Percentiles rank a stretch among this genome's conserved stretches.
Conservation (phyloP, 2,113 vertebrate genomes). For the Rhombomys opimus region DNA sequence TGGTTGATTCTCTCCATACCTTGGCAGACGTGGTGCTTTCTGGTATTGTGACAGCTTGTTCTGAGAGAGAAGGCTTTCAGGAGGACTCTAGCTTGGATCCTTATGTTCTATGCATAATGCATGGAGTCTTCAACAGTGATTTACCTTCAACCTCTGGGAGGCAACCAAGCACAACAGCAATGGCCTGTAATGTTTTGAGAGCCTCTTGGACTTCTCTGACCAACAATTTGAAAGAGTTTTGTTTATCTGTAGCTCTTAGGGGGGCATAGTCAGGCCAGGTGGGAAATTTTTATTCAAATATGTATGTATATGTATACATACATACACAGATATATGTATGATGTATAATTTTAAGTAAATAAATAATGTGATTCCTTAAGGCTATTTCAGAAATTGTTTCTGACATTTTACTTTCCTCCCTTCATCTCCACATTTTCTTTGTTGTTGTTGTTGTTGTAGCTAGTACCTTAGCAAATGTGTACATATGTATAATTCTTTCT, state of each 20-base stretch:
- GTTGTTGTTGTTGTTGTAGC: not conserved
- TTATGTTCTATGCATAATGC: not conserved
- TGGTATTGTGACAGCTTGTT: not conserved
- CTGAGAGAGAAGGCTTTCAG: not conserved
- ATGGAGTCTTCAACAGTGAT: not conserved
- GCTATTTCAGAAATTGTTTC: not conserved
- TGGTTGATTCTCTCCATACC: not conserved
- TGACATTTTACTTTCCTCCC: not conserved
- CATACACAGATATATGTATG: not conserved
- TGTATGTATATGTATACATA: not conserved
- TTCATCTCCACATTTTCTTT: not conserved
- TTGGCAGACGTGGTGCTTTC: not conserved
- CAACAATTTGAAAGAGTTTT: not conserved
- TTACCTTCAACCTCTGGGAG: not conserved
- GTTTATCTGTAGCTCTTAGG: not conserved
- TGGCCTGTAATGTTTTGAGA: not conserved
- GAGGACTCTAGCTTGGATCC: not conserved
- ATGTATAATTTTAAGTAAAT: not conserved
- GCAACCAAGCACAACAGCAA: not conserved
- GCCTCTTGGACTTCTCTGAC: not conserved
- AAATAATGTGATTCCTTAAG: not conserved
- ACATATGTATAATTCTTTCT: not conserved
- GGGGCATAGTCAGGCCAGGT: not conserved
- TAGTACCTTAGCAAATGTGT: not conserved
- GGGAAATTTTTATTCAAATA: not conserved